Percentiles rank a stretch among this genome's conserved stretches.
Evolutionary conservation across 2,797 vertebrate species (phyloP).

Genomic region (Sebastes trivittatus): DNA sequence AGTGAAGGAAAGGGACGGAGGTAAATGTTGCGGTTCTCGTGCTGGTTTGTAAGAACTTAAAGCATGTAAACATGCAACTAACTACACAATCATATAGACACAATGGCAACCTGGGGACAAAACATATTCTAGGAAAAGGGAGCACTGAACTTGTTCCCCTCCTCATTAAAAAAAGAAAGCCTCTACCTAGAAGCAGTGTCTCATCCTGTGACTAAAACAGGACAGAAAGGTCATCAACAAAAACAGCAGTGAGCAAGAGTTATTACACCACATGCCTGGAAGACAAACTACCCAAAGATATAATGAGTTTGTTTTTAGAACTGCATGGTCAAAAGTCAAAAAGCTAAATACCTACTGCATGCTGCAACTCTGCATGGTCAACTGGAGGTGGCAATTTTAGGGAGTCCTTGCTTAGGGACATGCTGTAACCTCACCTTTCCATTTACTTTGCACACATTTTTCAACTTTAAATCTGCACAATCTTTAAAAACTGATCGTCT

Average conservation of each 20-base stretch:
- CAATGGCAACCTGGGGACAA: background rate
- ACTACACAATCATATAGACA: background rate
- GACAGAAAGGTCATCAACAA: slow-evolving; percentile 49
- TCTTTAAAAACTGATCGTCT: background rate
- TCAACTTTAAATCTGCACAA: background rate
- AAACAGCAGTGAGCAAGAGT: slow-evolving; percentile 11
- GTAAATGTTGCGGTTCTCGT: background rate
- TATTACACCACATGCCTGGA: slow-evolving; percentile 16
- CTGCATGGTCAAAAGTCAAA: background rate
- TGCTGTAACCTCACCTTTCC: background rate
- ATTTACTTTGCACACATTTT: background rate
- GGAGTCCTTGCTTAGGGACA: background rate
- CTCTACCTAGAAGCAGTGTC: slow-evolving; percentile 28
- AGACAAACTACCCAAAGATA: slow-evolving; percentile 12
- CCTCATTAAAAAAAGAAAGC: slow-evolving; percentile 39
- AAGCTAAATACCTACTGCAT: background rate
- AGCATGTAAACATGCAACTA: background rate
- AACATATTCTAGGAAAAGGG: background rate
- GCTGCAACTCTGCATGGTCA: background rate
- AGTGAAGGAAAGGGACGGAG: background rate
- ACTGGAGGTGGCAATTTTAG: background rate
- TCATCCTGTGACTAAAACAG: slow-evolving; percentile 11
- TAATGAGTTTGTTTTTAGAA: slow-evolving; percentile 20
- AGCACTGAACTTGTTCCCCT: background rate
- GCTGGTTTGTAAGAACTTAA: background rate